Percentiles rank a stretch among this genome's conserved stretches.
These are phyloP conservation scores for Engraulis encrasicolus DNA, from an alignment of 2,113 vertebrate genomes.

Conservation along the genomic window DNA sequence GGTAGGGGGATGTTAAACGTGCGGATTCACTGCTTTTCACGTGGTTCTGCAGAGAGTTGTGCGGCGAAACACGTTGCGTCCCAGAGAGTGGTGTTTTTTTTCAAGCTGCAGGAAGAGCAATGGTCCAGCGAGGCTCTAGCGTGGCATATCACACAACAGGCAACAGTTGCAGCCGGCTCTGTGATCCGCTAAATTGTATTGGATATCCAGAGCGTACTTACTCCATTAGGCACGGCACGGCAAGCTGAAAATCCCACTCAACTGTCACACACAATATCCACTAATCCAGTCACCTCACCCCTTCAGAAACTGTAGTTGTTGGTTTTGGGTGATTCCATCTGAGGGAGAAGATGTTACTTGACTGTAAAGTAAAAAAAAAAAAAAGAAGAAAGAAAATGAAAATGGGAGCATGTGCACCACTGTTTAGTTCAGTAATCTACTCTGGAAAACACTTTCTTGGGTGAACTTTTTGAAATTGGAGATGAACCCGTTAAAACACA, in stretches of 20 bases:
- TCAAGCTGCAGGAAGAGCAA: background rate
- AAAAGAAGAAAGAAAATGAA: too few relatives aligned
- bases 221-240: conserved; percentile 11
- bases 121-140: background rate
- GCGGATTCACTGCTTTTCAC: conserved; percentile 12
- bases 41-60: conserved; percentile 28
- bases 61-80: background rate
- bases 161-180: background rate
- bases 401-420: background rate
- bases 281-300: background rate
- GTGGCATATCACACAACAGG: background rate
- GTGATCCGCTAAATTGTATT: conserved; percentile 14
- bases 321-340: background rate
- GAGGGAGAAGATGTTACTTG: too few relatives aligned
- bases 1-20: background rate
- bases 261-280: conserved; percentile 1
- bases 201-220: background rate
- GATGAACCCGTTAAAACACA: too few relatives aligned
- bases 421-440: too few relatives aligned
- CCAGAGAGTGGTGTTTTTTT: background rate
- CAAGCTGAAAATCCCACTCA: conserved; percentile 15
- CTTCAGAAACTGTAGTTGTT: conserved; percentile 15
- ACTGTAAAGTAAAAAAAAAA: too few relatives aligned
- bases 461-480: too few relatives aligned
- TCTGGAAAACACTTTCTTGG: too few relatives aligned